Conservation (phyloP, 2,797 vertebrate species). For the Danio choprae region DNA sequence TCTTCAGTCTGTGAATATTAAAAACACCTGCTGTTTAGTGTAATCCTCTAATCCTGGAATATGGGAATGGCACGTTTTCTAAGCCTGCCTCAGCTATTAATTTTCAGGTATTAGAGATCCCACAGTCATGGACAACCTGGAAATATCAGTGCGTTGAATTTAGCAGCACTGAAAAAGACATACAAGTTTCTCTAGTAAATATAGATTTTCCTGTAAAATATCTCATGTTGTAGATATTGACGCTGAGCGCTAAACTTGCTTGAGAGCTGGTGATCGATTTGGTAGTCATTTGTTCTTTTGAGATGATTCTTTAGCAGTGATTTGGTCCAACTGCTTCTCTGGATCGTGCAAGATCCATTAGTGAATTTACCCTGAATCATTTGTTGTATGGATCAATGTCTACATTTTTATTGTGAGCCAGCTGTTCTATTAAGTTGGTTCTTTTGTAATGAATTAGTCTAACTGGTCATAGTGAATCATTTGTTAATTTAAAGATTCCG, state of each 20-base stretch:
- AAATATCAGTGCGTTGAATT: background rate
- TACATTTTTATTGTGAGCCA: background rate
- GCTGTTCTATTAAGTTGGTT: no score
- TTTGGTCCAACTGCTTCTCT: background rate
- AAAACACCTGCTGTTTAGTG: conserved; percentile 6
- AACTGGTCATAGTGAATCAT: no score
- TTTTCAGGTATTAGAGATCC: conserved; percentile 15
- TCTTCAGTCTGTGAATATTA: conserved; percentile 11
- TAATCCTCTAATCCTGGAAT: conserved; percentile 23
- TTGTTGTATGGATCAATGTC: background rate
- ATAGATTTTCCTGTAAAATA: background rate
- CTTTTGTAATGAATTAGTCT: no score
- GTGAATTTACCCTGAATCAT: background rate
- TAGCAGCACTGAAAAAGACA: background rate
- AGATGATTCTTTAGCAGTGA: background rate
- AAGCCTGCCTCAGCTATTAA: background rate
- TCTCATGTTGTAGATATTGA: background rate
- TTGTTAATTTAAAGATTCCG: no score
- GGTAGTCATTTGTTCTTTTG: background rate
- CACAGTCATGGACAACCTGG: background rate
- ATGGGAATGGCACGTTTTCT: conserved; percentile 6
- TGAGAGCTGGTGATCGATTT: background rate
- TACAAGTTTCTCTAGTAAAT: background rate
- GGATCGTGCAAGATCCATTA: no score
- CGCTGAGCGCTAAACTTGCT: background rate